phyloP scores from a whole-genome alignment of 2,113 vertebrate species.

The Myrmophylax atrothorax region DNA sequence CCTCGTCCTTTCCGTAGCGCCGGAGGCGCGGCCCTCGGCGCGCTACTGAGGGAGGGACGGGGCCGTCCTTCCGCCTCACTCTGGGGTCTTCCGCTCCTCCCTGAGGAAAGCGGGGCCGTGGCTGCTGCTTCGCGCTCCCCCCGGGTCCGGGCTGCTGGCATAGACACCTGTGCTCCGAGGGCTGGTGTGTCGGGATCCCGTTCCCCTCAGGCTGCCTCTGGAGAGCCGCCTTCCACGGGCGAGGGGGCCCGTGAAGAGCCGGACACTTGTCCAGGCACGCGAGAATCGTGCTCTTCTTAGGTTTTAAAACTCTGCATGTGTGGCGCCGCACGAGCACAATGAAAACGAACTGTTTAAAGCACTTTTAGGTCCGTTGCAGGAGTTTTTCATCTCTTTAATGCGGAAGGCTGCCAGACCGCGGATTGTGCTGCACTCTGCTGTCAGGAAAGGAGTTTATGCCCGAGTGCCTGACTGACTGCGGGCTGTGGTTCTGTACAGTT shows the following conservation, averaged over 20 bases:
- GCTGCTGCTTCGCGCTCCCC: fast-evolving
- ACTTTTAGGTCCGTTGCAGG: background rate
- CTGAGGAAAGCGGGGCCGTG: fast-evolving
- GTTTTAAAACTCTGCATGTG: background rate
- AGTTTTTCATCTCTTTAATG: fast-evolving
- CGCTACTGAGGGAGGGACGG: background rate
- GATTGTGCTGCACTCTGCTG: fast-evolving
- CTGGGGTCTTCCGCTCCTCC: fast-evolving
- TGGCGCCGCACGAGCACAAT: fast-evolving
- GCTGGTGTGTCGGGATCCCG: fast-evolving
- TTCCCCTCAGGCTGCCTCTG: background rate
- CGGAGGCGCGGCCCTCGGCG: background rate
- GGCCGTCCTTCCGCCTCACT: background rate
- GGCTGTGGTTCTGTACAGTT: background rate
- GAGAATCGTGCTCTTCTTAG: fast-evolving
- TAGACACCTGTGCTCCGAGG: fast-evolving
- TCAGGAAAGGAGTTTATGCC: too few relatives aligned
- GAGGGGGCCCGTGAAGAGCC: fast-evolving
- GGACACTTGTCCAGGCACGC: fast-evolving
- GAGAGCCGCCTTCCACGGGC: background rate
- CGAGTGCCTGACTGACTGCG: background rate
- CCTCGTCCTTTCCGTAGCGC: background rate
- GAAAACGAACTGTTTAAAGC: background rate
- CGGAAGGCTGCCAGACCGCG: background rate
- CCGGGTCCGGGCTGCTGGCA: fast-evolving